Evolutionary conservation across 2,113 vertebrate species (phyloP).

Genomic region (Ictalurus punctatus): DNA sequence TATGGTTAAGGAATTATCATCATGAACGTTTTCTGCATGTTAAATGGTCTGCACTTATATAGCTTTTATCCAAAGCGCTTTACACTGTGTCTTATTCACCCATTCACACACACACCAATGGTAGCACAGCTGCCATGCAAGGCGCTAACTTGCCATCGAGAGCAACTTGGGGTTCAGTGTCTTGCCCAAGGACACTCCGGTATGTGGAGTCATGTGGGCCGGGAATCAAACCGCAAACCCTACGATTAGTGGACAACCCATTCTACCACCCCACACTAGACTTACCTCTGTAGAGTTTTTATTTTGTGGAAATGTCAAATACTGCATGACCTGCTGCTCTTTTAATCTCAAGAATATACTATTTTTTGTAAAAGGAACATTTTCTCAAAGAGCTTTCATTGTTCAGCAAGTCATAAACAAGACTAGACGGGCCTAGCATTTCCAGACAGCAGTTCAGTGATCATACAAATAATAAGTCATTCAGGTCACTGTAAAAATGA

Average conservation of each 20-base stretch:
- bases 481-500: neutral
- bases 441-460: neutral
- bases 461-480: neutral
- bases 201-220: too few species aligned
- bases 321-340: neutral
- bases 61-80: too few species aligned
- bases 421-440: neutral
- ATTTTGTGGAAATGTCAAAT: neutral
- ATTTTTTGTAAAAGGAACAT: neutral
- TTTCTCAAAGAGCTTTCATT: neutral
- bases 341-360: neutral
- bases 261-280: neutral
- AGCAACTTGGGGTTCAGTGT: too few species aligned
- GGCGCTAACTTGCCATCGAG: too few species aligned
- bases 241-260: too few species aligned
- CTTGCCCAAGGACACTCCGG: too few species aligned
- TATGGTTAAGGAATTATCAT: slow-evolving; percentile 70
- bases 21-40: neutral
- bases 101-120: too few species aligned
- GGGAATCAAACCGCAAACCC: too few species aligned
- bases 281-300: neutral
- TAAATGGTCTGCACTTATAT: too few species aligned
- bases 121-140: too few species aligned
- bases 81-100: too few species aligned
- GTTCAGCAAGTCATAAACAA: neutral